These are phyloP conservation scores for Lasiommata megera DNA, from an alignment of 2,888 invertebrate species.

Conservation along the genomic window DNA sequence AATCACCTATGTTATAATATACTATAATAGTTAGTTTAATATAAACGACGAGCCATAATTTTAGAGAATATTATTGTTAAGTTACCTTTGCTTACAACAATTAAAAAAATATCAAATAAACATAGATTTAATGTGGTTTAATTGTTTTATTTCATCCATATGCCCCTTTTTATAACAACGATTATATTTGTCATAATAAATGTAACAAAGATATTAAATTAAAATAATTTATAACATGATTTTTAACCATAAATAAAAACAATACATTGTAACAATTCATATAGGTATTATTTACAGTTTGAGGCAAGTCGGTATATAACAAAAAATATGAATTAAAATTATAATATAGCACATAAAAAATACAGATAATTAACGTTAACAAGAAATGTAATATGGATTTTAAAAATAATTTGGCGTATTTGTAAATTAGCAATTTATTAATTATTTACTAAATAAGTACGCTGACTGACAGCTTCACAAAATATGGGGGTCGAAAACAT, in stretches of 20 bases:
- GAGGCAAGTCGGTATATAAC: too few species aligned
- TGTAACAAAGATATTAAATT: background rate
- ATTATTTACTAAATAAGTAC: too few species aligned
- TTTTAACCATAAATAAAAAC: slow-evolving; percentile 14
- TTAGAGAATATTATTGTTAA: slow-evolving; percentile 59
- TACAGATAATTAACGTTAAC: too few species aligned
- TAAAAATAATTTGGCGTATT: too few species aligned
- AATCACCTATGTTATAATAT: slow-evolving; percentile 1
- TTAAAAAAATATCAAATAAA: slow-evolving; percentile 39
- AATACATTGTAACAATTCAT: background rate
- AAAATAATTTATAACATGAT: slow-evolving; percentile 4
- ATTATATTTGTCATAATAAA: slow-evolving; percentile 27
- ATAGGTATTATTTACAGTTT: slow-evolving; percentile 23
- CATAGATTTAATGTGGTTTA: slow-evolving; percentile 42
- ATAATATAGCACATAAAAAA: too few species aligned
- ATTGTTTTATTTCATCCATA: slow-evolving; percentile 52
- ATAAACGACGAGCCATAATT: slow-evolving; percentile 62
- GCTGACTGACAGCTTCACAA: too few species aligned
- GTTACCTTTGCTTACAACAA: slow-evolving; percentile 62
- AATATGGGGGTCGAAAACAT: too few species aligned
- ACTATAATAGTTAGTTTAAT: slow-evolving; percentile 8
- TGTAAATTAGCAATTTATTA: too few species aligned
- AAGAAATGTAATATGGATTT: too few species aligned
- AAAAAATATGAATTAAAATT: too few species aligned
- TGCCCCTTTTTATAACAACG: slow-evolving; percentile 32